Conservation (phyloP, 2,888 invertebrate genomes). For the Ferdinandea cuprea region DNA sequence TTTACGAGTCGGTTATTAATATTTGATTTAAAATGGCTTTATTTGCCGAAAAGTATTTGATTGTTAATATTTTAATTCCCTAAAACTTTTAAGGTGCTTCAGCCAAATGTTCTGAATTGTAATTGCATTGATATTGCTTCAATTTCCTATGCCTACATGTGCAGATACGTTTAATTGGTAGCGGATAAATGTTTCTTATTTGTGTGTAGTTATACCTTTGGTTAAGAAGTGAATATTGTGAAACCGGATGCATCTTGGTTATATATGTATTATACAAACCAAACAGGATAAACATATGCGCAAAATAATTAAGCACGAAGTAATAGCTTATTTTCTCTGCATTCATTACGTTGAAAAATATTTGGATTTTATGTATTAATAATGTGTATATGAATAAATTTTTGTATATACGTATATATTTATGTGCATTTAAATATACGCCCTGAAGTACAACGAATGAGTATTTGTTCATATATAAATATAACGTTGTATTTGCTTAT, state of each 20-base stretch:
- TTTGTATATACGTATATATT: constrained; percentile 15
- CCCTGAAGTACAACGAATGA: constrained; percentile 36
- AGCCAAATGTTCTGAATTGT: constrained; percentile 28
- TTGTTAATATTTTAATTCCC: constrained; percentile 13
- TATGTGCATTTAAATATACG: constrained; percentile 12
- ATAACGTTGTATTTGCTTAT: constrained; percentile 23
- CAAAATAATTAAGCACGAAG: constrained; percentile 44
- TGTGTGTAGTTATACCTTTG: constrained; percentile 38
- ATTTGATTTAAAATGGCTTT: constrained; percentile 9
- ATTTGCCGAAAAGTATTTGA: constrained; percentile 4
- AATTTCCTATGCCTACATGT: constrained; percentile 29
- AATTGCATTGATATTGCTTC: constrained; percentile 57
- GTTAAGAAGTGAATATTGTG: constrained; percentile 58
- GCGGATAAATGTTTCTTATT: constrained; percentile 50
- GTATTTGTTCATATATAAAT: constrained; percentile 27
- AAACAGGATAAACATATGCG: constrained; percentile 65
- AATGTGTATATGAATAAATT: constrained; percentile 8
- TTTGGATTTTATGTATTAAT: too few relatives aligned
- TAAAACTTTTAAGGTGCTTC: constrained; percentile 7
- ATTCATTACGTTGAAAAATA: constrained; percentile 20
- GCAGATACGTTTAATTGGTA: constrained; percentile 41
- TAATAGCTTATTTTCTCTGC: constrained; percentile 2
- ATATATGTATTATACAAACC: constrained; percentile 34
- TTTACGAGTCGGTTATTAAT: constrained; percentile 45
- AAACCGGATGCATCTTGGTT: constrained; percentile 55